Evolutionary conservation across 2,888 invertebrate genomes (phyloP), one percentile per base, ranked within the genome.

Genomic region (Hyppa rectilinea): DNA sequence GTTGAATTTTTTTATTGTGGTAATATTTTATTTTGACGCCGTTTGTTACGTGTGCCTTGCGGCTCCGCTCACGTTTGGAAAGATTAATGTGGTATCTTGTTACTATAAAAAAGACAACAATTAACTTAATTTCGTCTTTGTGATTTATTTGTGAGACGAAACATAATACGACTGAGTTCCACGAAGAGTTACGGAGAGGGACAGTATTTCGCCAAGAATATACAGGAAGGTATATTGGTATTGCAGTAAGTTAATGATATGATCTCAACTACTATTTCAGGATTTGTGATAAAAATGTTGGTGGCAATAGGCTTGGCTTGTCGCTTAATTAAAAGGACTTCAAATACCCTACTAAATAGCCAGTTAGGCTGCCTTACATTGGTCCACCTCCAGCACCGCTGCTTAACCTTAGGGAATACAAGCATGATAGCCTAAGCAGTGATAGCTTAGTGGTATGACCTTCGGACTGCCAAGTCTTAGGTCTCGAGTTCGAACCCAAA

Each of bases 21-120:
- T 31, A 0, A 65, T 70, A 63, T 59, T n/a, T 82, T 66, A 78
- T 69, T 50, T 66, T 82, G 10, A 58, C 53, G 36, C 52, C 50
- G 23, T 69, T 78, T 23, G 20, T 68, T 67, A 45, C 23, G 36
- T 26, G 26, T 29, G 29, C 31, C 43, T 47, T 20, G 49, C 40
- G 63, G 56, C 34, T 31, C 29, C 23, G 26, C n/a, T 58, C 26
- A 9, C 12, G 14, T 55, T 58, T 61, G 12, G 17, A 2, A 47
- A 47, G 58, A 77, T 77, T 45, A 58, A 65, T 68, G 38, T 49
- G 23, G 26, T 50, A 29, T n/a, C 9, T 71, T 55, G 4, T 47
- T 36, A 9, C 23, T 10, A 26, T 14, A 17, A 26, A 50, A 71
- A 40, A 20, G 14, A 14, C 7, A 7, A 2, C 7, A 59, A 12